phyloP scores from a whole-genome alignment of 2,113 vertebrate species.

The Oncorhynchus mykiss region DNA sequence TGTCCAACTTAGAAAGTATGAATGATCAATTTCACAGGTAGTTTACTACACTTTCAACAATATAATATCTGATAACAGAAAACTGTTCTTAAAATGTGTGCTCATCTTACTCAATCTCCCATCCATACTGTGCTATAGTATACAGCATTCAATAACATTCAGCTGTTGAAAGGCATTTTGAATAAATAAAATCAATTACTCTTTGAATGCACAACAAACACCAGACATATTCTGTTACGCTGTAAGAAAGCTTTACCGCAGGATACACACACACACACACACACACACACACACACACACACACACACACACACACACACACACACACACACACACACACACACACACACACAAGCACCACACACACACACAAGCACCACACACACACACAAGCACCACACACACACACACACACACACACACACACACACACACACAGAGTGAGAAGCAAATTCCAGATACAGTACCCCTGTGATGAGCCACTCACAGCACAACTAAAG shows the following conservation, averaged over 20 bases:
- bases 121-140: background rate
- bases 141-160: background rate
- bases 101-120: background rate
- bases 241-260: background rate
- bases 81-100: background rate
- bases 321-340: background rate
- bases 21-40: too few relatives aligned
- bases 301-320: background rate
- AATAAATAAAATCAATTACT: background rate
- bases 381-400: background rate
- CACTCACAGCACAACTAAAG: background rate
- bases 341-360: background rate
- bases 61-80: background rate
- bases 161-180: background rate
- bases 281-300: background rate
- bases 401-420: background rate
- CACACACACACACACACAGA: background rate
- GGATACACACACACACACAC: background rate
- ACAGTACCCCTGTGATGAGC: background rate
- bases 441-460: background rate
- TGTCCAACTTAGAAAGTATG: too few relatives aligned
- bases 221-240: background rate
- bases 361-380: background rate
- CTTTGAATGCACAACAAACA: background rate
- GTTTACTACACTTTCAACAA: background rate